Percentiles rank a stretch among this genome's conserved stretches.
phyloP scores from a whole-genome alignment of 2,888 invertebrate species.

The Eupeodes luniger region DNA sequence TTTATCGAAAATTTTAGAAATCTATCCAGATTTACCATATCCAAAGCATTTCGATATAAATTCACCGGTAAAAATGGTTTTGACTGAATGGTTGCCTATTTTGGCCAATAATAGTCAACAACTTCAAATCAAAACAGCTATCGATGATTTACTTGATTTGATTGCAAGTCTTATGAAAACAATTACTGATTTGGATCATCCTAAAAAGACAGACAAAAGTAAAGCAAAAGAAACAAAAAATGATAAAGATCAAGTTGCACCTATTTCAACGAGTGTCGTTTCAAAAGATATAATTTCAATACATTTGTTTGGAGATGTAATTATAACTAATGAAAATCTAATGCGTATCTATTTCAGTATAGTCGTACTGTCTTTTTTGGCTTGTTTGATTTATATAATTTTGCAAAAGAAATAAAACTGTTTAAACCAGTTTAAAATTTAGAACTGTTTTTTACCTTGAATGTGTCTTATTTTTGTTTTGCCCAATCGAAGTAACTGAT shows the following conservation, averaged over 20 bases:
- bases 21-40: slow-evolving; percentile 7
- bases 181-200: not conserved
- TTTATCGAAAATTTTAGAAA: slow-evolving; percentile 2
- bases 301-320: not conserved
- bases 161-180: not conserved
- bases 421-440: too few relatives aligned
- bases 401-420: too few relatives aligned
- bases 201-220: not conserved
- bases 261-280: not conserved
- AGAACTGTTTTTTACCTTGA: too few relatives aligned
- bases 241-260: not conserved
- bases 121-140: slow-evolving; percentile 34
- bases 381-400: not conserved
- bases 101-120: not conserved
- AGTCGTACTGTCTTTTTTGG: not conserved
- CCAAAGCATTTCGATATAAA: not conserved
- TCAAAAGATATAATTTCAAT: not conserved
- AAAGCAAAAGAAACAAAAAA: not conserved
- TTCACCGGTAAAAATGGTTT: not conserved
- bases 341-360: not conserved
- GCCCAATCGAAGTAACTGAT: too few relatives aligned
- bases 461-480: too few relatives aligned
- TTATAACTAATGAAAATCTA: too few relatives aligned
- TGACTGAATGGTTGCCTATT: not conserved
- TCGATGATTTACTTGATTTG: not conserved